Percentiles rank a stretch among this genome's conserved stretches.
Conservation (phyloP, 1,140 invertebrate genomes). For the Laupala kohalensis region DNA sequence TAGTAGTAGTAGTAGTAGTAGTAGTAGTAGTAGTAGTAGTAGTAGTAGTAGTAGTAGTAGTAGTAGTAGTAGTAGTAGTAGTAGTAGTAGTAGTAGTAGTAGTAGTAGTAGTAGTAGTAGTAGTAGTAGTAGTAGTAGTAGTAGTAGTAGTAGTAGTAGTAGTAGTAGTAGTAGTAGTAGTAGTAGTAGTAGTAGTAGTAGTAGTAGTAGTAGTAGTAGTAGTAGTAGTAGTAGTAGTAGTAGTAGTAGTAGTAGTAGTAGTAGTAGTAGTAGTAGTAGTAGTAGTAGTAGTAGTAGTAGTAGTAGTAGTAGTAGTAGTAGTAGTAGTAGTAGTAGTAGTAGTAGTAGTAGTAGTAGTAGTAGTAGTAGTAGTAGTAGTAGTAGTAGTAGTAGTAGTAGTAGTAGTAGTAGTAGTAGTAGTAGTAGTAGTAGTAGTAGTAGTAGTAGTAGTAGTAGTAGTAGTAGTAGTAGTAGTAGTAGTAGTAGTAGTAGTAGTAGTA, state of each 20-base stretch:
- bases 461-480: neutral
- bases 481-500: neutral
- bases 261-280: neutral
- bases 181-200: neutral
- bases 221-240: neutral
- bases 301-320: neutral
- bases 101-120: neutral
- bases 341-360: neutral
- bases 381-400: neutral
- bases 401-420: neutral
- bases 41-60: neutral
- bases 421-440: neutral
- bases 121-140: neutral
- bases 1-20: neutral
- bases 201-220: neutral
- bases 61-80: neutral
- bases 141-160: neutral
- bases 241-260: neutral
- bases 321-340: neutral
- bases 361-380: neutral
- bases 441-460: neutral
- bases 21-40: neutral
- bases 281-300: neutral
- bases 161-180: neutral
- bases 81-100: neutral